Conservation (phyloP, 2,113 vertebrate species). For the Atherinomorus stipes region DNA sequence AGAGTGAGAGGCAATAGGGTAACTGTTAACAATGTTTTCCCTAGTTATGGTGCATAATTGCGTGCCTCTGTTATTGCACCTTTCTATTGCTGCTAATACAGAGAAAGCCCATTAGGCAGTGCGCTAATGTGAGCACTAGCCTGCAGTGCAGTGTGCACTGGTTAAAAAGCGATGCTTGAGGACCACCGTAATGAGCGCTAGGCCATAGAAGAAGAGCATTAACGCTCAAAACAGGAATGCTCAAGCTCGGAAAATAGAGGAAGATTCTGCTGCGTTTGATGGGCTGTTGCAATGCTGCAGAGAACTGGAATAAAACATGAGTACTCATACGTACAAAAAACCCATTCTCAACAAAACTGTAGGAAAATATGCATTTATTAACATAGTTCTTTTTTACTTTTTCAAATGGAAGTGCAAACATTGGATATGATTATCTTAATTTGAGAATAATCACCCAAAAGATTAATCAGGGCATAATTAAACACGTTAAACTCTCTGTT, state of each 20-base stretch:
- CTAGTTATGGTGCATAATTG: slow-evolving; percentile 84
- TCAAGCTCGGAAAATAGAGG: slow-evolving; percentile 30
- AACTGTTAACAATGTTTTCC: slow-evolving; percentile 83
- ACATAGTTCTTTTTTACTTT: too few relatives aligned
- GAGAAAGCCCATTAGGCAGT: slow-evolving; percentile 76
- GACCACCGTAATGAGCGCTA: slow-evolving; percentile 71
- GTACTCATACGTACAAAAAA: not conserved
- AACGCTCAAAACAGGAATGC: slow-evolving; percentile 42
- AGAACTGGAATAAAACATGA: not conserved
- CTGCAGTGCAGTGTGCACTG: slow-evolving; percentile 74
- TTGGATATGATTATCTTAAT: not conserved
- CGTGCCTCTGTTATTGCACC: slow-evolving; percentile 80
- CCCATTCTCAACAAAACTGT: not conserved
- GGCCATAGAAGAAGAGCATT: slow-evolving; percentile 36
- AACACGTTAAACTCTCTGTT: slow-evolving; percentile 16
- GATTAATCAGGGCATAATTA: slow-evolving; percentile 1
- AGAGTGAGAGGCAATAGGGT: slow-evolving; percentile 76
- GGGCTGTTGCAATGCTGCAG: slow-evolving; percentile 5
- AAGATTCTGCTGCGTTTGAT: slow-evolving; percentile 32
- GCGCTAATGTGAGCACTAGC: slow-evolving; percentile 75
- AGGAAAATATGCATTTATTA: not conserved
- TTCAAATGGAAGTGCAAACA: not conserved
- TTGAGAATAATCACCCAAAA: not conserved
- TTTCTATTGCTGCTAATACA: slow-evolving; percentile 78
- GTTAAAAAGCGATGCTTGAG: slow-evolving; percentile 76